Base-by-base conservation (phyloP, 2,113 vertebrate genomes). In the Mandrillus leucophaeus region DNA sequence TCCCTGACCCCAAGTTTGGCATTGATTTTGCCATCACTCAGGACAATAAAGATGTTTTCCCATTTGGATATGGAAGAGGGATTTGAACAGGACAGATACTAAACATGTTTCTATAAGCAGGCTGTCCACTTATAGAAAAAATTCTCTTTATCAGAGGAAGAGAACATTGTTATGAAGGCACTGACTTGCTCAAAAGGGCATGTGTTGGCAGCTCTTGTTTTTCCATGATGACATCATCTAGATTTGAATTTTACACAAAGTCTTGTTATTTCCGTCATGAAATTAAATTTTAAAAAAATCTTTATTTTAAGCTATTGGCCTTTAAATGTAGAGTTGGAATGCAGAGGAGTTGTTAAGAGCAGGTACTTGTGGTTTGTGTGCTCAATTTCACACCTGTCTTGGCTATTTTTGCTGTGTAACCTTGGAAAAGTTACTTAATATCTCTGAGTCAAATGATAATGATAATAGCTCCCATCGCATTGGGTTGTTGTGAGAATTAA, bases 391-490 rank as follows among this genome's bases (percentile, higher is more conserved):
- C 4, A 16, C 0, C 30, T 48, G 4, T 76, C 86, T 40, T 17
- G n/a, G 11, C 40, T n/a, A 0, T 45, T 57, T 66, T 16, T 72
- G 25, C 70, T 73, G 2, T 43, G 52, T 38, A 82, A 30, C 22
- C 27, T 91, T 50, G 40, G 18, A 12, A 3, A 75, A 68, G 27
- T 73, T n/a, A 2, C 43, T 48, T n/a, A 61, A 45, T 5, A 3
- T 55, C 50, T 64, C 72, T 9, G 38, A 83, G 32, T 38, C 8
- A 80, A 92, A 89, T 81, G 94, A 50, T 5, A 32, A 7, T 48
- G 5, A 14, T 32, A 4, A 35, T 4, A 35, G 25, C 73, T 57
- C 0, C 23, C 35, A 20, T 22, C n/a, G 30, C 14, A 1, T 1
- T 10, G 5, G 8, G 0, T 27, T 22, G 20, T 18, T 38, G 3